Evolutionary conservation across 2,797 vertebrate genomes (phyloP).

Genomic region (Brachyrhaphis roseni): DNA sequence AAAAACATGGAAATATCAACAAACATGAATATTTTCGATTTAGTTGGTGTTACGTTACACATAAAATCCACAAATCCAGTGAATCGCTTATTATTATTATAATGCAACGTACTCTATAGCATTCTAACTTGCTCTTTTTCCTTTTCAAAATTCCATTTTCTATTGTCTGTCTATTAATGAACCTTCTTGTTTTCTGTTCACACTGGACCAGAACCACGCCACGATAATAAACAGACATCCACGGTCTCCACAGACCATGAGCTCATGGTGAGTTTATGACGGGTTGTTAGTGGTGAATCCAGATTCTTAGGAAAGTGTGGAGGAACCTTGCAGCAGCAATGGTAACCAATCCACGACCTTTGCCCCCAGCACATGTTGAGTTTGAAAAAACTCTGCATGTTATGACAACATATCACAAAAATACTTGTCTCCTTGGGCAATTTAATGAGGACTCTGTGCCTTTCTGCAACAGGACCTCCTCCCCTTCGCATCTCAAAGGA

Average conservation of each 20-base stretch:
- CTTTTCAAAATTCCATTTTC: background rate
- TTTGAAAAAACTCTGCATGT: background rate
- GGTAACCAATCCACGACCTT: background rate
- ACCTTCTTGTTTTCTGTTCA: background rate
- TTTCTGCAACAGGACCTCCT: background rate
- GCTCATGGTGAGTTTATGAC: background rate
- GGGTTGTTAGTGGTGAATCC: background rate
- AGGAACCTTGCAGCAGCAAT: background rate
- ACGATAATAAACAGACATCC: background rate
- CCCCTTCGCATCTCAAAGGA: background rate
- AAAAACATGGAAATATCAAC: no score
- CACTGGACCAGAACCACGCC: background rate
- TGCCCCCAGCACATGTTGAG: background rate
- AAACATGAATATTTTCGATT: background rate
- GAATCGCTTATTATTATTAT: background rate
- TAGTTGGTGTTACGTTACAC: background rate
- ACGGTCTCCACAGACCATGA: background rate
- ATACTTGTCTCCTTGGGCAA: background rate
- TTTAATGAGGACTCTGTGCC: background rate
- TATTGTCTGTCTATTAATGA: background rate
- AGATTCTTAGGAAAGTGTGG: background rate
- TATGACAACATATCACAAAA: background rate
- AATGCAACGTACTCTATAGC: background rate
- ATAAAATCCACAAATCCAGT: background rate
- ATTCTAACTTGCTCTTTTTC: background rate